Evolutionary conservation across 2,113 vertebrate genomes (phyloP).

Genomic region (Leptocoma aspasia): DNA sequence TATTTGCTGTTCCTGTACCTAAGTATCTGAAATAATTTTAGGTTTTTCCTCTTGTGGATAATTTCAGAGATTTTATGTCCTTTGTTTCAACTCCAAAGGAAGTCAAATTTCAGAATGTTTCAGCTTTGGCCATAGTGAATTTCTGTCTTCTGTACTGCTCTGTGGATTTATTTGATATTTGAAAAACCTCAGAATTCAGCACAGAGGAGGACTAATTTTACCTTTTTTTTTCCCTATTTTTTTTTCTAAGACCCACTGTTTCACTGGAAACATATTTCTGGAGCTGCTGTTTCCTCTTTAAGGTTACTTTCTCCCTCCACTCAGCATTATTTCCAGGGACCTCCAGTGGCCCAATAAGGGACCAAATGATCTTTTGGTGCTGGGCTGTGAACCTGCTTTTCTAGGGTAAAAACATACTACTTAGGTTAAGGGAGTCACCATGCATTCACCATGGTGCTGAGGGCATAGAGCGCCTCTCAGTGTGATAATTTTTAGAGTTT

Average conservation of each 20-base stretch:
- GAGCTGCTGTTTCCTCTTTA: not conserved
- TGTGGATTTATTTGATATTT: not conserved
- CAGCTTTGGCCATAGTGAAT: not conserved
- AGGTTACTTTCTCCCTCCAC: not conserved
- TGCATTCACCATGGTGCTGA: not conserved
- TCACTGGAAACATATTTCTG: not conserved
- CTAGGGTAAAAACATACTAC: not conserved
- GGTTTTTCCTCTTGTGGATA: not conserved
- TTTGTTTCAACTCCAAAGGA: conserved; percentile 3
- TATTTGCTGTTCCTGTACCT: not conserved
- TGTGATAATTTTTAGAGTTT: not conserved
- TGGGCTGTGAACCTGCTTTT: not conserved
- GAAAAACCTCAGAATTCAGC: not conserved
- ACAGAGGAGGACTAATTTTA: not conserved
- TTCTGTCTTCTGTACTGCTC: not conserved
- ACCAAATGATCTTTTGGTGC: not conserved
- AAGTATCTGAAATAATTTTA: conserved; percentile 7
- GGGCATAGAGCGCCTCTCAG: not conserved
- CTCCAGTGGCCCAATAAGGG: not conserved
- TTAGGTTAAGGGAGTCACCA: not conserved
- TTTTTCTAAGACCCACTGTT: not conserved
- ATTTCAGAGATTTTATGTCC: not conserved
- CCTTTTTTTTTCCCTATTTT: not conserved
- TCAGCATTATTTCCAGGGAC: not conserved
- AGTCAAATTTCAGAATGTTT: not conserved